These are phyloP conservation scores for Panorpa germanica DNA, from an alignment of 2,888 invertebrate genomes.

Conservation along the genomic window DNA sequence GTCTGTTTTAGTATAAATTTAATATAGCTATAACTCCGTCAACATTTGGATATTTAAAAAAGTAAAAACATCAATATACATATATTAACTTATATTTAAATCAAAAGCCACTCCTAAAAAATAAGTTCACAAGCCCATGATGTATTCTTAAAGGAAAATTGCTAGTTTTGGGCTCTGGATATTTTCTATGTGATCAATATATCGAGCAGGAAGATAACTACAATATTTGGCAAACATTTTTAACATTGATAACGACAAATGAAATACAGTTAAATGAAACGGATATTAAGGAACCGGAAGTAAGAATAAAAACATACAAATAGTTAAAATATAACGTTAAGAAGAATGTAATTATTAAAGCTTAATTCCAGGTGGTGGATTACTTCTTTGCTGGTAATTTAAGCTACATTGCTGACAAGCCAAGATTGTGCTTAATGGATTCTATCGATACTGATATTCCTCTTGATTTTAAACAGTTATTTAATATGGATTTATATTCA, in stretches of 20 bases:
- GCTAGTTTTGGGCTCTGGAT: slow-evolving; percentile 79
- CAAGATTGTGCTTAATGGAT: slow-evolving; percentile 65
- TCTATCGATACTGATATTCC: slow-evolving; percentile 47
- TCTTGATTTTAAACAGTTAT: slow-evolving; percentile 61
- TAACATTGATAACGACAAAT: slow-evolving; percentile 50
- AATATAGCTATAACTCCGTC: too few relatives aligned
- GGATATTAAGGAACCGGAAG: slow-evolving; percentile 89
- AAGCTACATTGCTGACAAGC: slow-evolving; percentile 54
- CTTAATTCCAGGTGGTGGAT: too few relatives aligned
- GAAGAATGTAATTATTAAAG: too few relatives aligned
- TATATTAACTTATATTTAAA: too few relatives aligned
- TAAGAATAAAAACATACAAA: too few relatives aligned
- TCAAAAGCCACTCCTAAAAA: too few relatives aligned
- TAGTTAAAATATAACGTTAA: too few relatives aligned
- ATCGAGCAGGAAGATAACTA: slow-evolving; percentile 88
- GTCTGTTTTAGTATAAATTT: too few relatives aligned
- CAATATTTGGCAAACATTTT: slow-evolving; percentile 69
- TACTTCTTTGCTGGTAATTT: too few relatives aligned
- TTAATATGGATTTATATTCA: slow-evolving; percentile 61
- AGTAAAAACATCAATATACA: too few relatives aligned
- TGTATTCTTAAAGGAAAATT: slow-evolving; percentile 41
- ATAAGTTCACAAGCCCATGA: too few relatives aligned
- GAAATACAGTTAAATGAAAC: slow-evolving; percentile 55
- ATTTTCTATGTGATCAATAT: slow-evolving; percentile 85
- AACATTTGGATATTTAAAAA: too few relatives aligned